These are phyloP conservation scores for Saxicola maurus DNA, from an alignment of 2,797 vertebrate species.

Conservation along the genomic window DNA sequence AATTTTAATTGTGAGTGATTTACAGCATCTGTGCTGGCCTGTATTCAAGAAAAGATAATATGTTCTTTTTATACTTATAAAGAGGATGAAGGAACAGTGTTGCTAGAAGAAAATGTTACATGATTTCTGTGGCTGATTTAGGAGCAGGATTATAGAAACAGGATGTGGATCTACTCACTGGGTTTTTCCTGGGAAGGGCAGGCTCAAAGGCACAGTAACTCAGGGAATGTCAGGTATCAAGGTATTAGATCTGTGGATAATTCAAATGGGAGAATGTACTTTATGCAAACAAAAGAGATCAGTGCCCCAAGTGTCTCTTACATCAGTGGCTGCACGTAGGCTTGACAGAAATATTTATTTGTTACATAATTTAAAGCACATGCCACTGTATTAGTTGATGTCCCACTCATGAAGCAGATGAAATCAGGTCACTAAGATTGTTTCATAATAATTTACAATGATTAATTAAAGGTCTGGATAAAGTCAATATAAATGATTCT, in stretches of 20 bases:
- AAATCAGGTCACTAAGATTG: not conserved
- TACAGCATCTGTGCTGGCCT: not conserved
- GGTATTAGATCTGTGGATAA: not conserved
- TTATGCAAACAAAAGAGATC: not conserved
- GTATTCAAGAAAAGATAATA: slow-evolving; percentile 14
- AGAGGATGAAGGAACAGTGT: slow-evolving; percentile 5
- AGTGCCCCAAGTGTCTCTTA: not conserved
- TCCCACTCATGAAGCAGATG: not conserved
- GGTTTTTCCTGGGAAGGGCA: not conserved
- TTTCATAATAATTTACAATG: not conserved
- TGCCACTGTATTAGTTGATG: not conserved
- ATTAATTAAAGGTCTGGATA: not conserved
- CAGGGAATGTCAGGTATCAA: not conserved
- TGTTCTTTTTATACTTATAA: slow-evolving; percentile 16
- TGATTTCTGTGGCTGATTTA: slow-evolving; percentile 17
- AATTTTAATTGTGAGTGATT: slow-evolving; percentile 15
- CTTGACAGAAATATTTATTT: not conserved
- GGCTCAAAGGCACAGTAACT: not conserved
- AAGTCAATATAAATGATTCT: not conserved
- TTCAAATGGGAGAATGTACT: not conserved
- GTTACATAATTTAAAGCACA: slow-evolving; percentile 8
- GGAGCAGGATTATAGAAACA: not conserved
- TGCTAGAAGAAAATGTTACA: slow-evolving; percentile 1
- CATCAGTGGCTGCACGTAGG: not conserved
- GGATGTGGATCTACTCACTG: not conserved